These are phyloP conservation scores for Acrobasis consociella DNA, from an alignment of 2,888 invertebrate genomes.

Conservation along the genomic window DNA sequence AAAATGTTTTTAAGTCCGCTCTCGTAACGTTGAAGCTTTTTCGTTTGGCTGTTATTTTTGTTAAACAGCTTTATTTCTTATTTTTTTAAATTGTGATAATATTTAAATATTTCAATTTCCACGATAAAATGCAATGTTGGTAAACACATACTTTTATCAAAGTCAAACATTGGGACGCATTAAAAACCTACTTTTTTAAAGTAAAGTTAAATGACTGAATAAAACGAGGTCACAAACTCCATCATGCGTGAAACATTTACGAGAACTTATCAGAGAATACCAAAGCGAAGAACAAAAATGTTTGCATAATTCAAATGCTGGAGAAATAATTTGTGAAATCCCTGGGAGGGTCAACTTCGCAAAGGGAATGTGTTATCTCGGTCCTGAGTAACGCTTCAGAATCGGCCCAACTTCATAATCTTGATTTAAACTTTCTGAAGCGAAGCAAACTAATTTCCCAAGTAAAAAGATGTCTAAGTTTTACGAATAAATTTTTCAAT, in stretches of 20 bases:
- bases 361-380: slow-evolving; percentile 61
- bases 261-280: neutral
- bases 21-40: neutral
- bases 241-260: neutral
- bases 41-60: neutral
- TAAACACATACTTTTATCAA: no score
- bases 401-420: slow-evolving; percentile 62
- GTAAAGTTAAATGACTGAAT: no score
- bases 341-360: slow-evolving; percentile 46
- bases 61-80: neutral
- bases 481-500: slow-evolving; percentile 16
- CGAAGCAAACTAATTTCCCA: slow-evolving; percentile 53
- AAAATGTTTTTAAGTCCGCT: neutral
- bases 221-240: no score
- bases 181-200: no score
- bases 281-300: slow-evolving; percentile 16
- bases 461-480: slow-evolving; percentile 25
- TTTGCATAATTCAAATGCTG: slow-evolving; percentile 31
- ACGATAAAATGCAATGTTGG: no score
- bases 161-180: no score
- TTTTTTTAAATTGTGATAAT: neutral
- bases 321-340: slow-evolving; percentile 44
- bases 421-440: slow-evolving; percentile 58
- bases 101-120: no score
- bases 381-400: slow-evolving; percentile 54